Percentiles rank a stretch among this genome's conserved stretches.
Evolutionary conservation across 2,113 vertebrate species (phyloP).

Genomic region (Perca fluviatilis): DNA sequence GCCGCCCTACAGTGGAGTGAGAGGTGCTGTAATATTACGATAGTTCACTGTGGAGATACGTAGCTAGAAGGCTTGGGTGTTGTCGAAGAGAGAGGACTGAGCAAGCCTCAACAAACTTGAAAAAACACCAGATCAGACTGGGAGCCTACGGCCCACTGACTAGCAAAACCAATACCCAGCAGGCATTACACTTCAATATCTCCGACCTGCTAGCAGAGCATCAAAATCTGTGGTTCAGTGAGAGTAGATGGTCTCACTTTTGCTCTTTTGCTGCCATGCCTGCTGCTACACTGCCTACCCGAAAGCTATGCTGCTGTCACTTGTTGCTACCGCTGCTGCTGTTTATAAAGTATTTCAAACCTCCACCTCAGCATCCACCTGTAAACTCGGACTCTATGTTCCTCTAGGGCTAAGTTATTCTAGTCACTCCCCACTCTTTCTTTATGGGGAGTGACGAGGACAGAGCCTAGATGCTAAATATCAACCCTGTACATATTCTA

Average conservation of each 20-base stretch:
- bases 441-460: no score
- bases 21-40: slow-evolving; percentile 32
- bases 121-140: slow-evolving; percentile 5
- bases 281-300: not conserved
- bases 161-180: slow-evolving; percentile 7
- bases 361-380: not conserved
- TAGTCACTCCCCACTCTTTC: not conserved
- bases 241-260: not conserved
- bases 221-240: not conserved
- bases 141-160: not conserved
- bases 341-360: not conserved
- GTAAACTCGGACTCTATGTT: not conserved
- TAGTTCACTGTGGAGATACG: not conserved
- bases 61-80: not conserved
- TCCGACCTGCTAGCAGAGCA: not conserved
- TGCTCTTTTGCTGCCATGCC: not conserved
- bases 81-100: slow-evolving; percentile 6
- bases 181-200: not conserved
- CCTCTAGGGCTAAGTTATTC: not conserved
- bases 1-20: not conserved
- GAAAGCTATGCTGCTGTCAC: not conserved
- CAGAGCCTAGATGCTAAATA: not conserved
- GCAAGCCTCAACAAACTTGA: not conserved
- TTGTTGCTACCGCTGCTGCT: not conserved
- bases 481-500: not conserved